Base-by-base conservation (phyloP, 2,113 vertebrate species). In the Saguinus imperator region DNA sequence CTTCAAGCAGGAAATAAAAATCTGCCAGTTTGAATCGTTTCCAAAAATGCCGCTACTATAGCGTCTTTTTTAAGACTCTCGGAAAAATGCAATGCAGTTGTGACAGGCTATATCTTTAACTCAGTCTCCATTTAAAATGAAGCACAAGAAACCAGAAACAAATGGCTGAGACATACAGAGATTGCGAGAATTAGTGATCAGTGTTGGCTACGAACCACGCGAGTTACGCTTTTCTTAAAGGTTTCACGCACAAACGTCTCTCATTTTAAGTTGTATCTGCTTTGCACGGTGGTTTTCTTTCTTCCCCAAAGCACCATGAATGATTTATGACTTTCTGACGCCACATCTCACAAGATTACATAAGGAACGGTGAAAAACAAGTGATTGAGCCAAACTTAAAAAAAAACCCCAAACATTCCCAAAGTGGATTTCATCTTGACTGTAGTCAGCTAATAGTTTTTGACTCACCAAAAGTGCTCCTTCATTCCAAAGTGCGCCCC, bases 311-410 rank as follows among this genome's bases (percentile, higher is more conserved):
- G 76, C 83, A 64, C 84, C 43, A 86, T 89, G 55, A 97, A 92
- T 89, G 89, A 97, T 97, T 97, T 97, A 97, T 87, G 90, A 85
- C 76, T 87, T 95, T 97, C 35, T 68, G 93, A 94, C 0, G 2
- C 68, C 0, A 1, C 94, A 95, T 96, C 93, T 96, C 94, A 79
- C 88, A 94, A 95, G 92, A 95, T 97, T 94, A 97, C 89, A 97
- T 81, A 96, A 97, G 91, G 68, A 82, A 92, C 17, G 87, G 82
- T 96, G 95, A 81, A 97, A 97, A 97, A 94, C 94, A 97, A 96
- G 73, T 4, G 21, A 85, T 80, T n/a, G 32, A 85, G 96, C 91
- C 96, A 95, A 96, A 96, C 81, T 95, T 94, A 5, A 73, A 72
- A 94, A 81, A 27, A n/a, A 79, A 84, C n/a, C 68, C 9, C 29